Evolutionary conservation across 2,113 vertebrate genomes (phyloP).

Genomic region (Sinocyclocheilus anophthalmus): DNA sequence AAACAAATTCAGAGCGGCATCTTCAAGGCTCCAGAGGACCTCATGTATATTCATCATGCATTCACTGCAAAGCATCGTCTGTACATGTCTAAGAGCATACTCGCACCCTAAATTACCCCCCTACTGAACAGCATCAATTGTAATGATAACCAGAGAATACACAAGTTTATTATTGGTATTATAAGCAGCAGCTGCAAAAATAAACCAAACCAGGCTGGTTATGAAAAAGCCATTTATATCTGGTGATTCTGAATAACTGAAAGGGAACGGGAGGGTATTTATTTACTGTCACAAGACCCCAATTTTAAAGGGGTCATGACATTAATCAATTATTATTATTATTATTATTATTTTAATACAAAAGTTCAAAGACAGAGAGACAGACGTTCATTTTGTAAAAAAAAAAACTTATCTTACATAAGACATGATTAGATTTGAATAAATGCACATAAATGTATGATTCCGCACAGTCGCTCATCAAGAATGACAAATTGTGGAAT

Average conservation of each 20-base stretch:
- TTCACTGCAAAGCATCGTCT: constrained; percentile 35
- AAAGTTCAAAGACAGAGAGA: no score
- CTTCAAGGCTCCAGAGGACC: constrained; percentile 18
- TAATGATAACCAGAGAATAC: neutral
- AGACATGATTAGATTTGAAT: neutral
- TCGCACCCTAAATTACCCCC: neutral
- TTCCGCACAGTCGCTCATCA: neutral
- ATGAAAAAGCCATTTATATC: neutral
- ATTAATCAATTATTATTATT: neutral
- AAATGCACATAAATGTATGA: neutral
- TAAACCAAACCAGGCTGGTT: neutral
- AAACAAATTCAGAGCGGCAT: constrained; percentile 15
- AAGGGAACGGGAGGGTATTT: neutral
- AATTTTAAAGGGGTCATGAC: neutral
- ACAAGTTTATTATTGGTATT: neutral
- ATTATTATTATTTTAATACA: no score
- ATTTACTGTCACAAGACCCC: neutral
- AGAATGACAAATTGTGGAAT: neutral
- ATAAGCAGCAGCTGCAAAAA: constrained; percentile 25
- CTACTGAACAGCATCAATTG: constrained; percentile 9
- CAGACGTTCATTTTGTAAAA: no score
- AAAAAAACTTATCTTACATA: neutral
- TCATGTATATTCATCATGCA: constrained; percentile 48
- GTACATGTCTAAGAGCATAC: constrained; percentile 10
- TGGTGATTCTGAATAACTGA: neutral